phyloP scores from a whole-genome alignment of 2,797 vertebrate genomes.

The Pristis pectinata region DNA sequence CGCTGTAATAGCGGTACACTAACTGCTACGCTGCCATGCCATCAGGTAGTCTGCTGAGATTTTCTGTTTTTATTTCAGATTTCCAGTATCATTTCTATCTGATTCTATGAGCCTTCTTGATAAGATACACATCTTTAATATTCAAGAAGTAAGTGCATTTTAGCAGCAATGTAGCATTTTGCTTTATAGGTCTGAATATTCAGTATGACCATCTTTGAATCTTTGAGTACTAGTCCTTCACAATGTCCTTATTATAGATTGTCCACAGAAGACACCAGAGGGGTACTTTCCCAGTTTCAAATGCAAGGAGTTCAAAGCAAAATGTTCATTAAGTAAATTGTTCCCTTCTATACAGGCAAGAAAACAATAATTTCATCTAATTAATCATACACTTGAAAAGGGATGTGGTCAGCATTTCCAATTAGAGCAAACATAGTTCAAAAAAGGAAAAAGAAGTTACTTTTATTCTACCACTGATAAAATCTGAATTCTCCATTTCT shows the following conservation, averaged over 20 bases:
- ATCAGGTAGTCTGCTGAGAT: no score
- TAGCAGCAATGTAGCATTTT: not conserved
- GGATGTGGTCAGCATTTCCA: not conserved
- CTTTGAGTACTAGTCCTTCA: no score
- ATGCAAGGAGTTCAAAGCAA: constrained; percentile 12
- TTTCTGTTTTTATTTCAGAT: no score
- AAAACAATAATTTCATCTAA: not conserved
- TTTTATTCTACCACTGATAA: not conserved
- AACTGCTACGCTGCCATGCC: no score
- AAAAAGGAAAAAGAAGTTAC: not conserved
- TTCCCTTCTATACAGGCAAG: not conserved
- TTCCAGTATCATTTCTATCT: no score
- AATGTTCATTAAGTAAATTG: constrained; percentile 14
- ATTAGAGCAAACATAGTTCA: not conserved
- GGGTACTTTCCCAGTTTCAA: constrained; percentile 18
- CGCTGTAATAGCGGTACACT: no score
- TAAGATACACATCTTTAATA: not conserved
- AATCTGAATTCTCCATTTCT: not conserved
- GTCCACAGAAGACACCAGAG: not conserved
- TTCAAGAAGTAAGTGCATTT: not conserved
- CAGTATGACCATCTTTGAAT: not conserved
- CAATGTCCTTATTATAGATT: not conserved
- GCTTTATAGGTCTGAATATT: not conserved
- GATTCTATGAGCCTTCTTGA: not conserved
- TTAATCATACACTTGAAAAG: not conserved